phyloP scores from a whole-genome alignment of 2,797 vertebrate genomes.

The Gymnopithys bicolor region DNA sequence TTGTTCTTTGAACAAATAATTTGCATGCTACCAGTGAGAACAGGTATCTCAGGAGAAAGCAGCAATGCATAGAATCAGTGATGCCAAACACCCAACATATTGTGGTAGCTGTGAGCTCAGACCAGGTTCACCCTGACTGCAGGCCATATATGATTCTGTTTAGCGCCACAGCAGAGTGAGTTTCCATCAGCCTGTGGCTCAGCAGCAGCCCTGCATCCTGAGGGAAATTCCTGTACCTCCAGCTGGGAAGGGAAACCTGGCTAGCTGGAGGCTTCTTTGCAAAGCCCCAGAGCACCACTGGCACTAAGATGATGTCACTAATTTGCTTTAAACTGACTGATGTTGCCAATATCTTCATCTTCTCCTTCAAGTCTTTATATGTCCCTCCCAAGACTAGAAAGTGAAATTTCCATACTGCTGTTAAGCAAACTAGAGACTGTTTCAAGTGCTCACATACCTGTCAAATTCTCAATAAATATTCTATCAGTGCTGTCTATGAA shows the following conservation, averaged over 20 bases:
- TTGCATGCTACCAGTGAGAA: neutral
- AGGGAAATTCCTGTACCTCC: neutral
- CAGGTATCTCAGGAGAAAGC: neutral
- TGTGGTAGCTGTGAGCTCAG: neutral
- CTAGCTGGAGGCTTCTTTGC: neutral
- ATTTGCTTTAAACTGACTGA: neutral
- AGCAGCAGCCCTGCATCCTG: neutral
- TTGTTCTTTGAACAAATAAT: neutral
- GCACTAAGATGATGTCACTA: neutral
- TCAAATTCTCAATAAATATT: neutral
- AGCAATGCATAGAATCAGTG: neutral
- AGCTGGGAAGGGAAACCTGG: neutral
- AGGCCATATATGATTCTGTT: fast-evolving
- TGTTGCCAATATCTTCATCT: neutral
- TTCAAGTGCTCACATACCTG: neutral
- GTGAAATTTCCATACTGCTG: neutral
- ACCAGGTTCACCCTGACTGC: neutral
- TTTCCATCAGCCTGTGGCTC: fast-evolving
- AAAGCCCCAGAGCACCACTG: neutral
- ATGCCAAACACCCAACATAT: neutral
- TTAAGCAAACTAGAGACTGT: neutral
- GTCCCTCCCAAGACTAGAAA: neutral
- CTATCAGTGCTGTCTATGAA: fast-evolving
- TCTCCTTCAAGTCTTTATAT: neutral
- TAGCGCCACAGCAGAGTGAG: neutral